Percentiles rank a stretch among this genome's conserved stretches.
These are phyloP conservation scores for Apamea sordens DNA, from an alignment of 2,888 invertebrate genomes.

Conservation along the genomic window DNA sequence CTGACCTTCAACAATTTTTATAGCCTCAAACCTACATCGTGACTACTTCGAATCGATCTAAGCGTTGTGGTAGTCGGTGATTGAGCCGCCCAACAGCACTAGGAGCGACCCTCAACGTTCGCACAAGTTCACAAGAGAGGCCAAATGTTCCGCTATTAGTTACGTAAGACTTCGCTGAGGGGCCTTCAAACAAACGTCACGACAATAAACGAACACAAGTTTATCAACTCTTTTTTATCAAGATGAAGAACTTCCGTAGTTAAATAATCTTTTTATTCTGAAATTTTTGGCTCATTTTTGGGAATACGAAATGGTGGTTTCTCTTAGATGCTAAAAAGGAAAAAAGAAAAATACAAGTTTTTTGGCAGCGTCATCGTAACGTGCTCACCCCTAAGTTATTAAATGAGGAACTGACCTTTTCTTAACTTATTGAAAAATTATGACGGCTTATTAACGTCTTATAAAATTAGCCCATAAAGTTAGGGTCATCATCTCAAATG, in stretches of 20 bases:
- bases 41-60: slow-evolving; percentile 17
- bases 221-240: slow-evolving; percentile 11
- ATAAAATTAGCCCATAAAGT: neutral
- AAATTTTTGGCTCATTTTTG: neutral
- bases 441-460: neutral
- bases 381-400: neutral
- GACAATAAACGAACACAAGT: neutral
- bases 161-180: slow-evolving; percentile 8
- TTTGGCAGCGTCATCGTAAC: too few relatives aligned
- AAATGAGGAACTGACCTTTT: neutral
- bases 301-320: neutral
- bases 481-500: neutral
- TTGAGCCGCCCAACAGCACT: slow-evolving; percentile 13
- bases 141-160: slow-evolving; percentile 20
- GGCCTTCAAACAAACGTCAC: slow-evolving; percentile 22
- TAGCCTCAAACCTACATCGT: neutral
- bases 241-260: neutral
- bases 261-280: neutral
- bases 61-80: slow-evolving; percentile 1
- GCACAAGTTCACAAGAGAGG: slow-evolving; percentile 31
- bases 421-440: neutral
- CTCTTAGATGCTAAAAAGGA: neutral
- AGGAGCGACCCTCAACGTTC: slow-evolving; percentile 22
- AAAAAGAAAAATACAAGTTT: neutral
- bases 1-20: slow-evolving; percentile 23